Conservation (phyloP, 2,113 vertebrate species). For the Cyanoderma ruficeps region DNA sequence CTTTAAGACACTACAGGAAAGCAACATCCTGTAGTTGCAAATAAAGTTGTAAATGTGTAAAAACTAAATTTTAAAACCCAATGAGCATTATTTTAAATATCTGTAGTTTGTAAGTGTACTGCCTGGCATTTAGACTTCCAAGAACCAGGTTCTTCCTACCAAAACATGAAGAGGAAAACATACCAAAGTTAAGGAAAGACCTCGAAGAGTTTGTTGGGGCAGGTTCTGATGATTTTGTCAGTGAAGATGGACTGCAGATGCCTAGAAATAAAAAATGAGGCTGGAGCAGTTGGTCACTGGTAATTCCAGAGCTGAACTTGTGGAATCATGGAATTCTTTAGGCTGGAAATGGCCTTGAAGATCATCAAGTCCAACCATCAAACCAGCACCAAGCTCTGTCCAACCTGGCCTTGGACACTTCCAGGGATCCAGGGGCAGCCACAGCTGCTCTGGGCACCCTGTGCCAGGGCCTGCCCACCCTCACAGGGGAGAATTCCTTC, state of each 20-base stretch:
- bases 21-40: not conserved
- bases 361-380: not conserved
- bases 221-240: constrained; percentile 58
- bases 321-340: not conserved
- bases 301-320: not conserved
- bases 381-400: not conserved
- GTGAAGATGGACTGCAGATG: constrained; percentile 55
- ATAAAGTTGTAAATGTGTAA: not conserved
- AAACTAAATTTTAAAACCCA: not conserved
- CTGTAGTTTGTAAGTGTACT: not conserved
- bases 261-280: constrained; percentile 47
- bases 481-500: not conserved
- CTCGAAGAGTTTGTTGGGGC: constrained; percentile 21
- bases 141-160: not conserved
- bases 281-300: not conserved
- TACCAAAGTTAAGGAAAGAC: constrained; percentile 77
- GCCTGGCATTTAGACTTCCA: not conserved
- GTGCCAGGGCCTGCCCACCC: not conserved
- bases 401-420: not conserved
- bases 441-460: not conserved
- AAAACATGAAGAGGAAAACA: not conserved
- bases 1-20: not conserved
- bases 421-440: not conserved
- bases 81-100: not conserved
- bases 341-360: not conserved